Conservation (phyloP, 1,140 invertebrate genomes). For the Lasaia peninsularis region DNA sequence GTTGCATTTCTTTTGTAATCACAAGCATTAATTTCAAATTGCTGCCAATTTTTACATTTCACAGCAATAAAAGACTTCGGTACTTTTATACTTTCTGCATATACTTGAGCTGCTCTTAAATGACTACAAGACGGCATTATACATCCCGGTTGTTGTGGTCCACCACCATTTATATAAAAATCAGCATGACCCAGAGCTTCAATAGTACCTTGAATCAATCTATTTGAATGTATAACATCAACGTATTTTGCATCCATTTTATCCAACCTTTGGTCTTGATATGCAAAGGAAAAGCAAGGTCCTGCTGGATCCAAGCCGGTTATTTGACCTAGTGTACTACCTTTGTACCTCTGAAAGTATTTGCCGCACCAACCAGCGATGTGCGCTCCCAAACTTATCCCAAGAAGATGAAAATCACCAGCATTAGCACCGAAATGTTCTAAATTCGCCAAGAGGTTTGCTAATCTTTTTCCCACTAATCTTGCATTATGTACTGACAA, state of each 20-base stretch:
- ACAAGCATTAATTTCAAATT: conserved; percentile 73
- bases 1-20: conserved; percentile 49
- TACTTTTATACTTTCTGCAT: conserved; percentile 77
- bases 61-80: conserved; percentile 76
- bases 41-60: conserved; percentile 65
- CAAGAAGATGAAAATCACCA: conserved; percentile 77
- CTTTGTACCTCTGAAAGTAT: conserved; percentile 69
- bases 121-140: conserved; percentile 80
- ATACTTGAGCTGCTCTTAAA: conserved; percentile 78
- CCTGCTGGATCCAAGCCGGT: conserved; percentile 79
- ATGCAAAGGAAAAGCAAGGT: conserved; percentile 71
- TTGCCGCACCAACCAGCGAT: conserved; percentile 79
- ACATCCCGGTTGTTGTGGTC: conserved; percentile 81
- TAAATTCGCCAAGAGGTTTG: conserved; percentile 73
- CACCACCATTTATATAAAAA: conserved; percentile 84
- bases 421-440: conserved; percentile 70
- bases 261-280: conserved; percentile 77
- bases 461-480: conserved; percentile 69
- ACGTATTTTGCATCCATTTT: conserved; percentile 80
- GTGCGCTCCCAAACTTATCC: conserved; percentile 81
- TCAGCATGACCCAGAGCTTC: conserved; percentile 80
- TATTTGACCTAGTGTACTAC: conserved; percentile 57
- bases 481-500: conserved; percentile 58
- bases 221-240: conserved; percentile 82
- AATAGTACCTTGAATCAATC: conserved; percentile 77